Percentiles rank a stretch among this genome's conserved stretches.
Conservation (phyloP, 2,797 vertebrate genomes). For the Peromyscus attwateri region DNA sequence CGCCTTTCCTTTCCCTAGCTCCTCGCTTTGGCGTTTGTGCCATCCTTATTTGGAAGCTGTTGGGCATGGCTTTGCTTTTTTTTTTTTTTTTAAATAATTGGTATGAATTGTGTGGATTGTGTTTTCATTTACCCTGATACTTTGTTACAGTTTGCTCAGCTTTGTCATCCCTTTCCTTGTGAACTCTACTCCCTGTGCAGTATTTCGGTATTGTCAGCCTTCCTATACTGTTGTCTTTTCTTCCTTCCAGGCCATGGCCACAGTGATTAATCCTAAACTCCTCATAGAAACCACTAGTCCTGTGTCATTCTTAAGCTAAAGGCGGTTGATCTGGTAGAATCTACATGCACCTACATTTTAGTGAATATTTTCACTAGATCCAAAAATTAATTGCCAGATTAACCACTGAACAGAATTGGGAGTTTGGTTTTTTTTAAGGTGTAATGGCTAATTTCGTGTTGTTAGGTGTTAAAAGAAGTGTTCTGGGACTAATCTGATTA, state of each 20-base stretch:
- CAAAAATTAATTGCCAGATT: slow-evolving; percentile 53
- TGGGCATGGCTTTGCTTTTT: slow-evolving; percentile 11
- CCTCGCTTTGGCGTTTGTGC: background rate
- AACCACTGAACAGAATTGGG: background rate
- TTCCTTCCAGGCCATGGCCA: background rate
- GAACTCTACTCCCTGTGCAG: background rate
- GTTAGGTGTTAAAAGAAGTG: slow-evolving; percentile 46
- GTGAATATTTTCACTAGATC: slow-evolving; percentile 31
- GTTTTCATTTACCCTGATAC: background rate
- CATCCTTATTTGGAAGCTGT: slow-evolving; percentile 34
- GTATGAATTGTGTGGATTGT: background rate
- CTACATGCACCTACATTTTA: slow-evolving; percentile 36
- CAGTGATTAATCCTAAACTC: slow-evolving; percentile 6
- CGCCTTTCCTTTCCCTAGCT: background rate
- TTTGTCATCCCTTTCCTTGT: background rate
- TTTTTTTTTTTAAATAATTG: background rate
- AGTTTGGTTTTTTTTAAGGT: background rate
- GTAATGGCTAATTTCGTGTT: slow-evolving; percentile 60
- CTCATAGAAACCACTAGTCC: background rate
- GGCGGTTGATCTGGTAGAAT: slow-evolving; percentile 24
- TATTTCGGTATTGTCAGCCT: background rate
- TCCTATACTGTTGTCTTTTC: background rate
- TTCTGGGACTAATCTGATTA: slow-evolving; percentile 1
- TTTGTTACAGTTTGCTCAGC: background rate
- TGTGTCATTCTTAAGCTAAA: background rate